Base-by-base conservation (phyloP, 2,888 invertebrate genomes). In the Petrophora chlorosata region DNA sequence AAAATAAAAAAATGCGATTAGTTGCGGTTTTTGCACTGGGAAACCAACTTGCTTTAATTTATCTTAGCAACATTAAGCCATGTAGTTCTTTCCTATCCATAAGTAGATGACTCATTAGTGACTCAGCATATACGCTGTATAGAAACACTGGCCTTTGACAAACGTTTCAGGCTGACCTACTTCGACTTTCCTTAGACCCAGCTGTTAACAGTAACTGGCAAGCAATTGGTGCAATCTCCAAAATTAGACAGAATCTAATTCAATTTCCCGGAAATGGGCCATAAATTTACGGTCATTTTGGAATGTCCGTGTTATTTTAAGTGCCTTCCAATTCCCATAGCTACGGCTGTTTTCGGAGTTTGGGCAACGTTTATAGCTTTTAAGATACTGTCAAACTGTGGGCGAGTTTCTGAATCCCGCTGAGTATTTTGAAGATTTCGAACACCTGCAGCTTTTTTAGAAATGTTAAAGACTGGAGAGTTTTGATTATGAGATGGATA, bases 221-320 rank as follows among this genome's bases (percentile, higher is more conserved):
- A 32, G 52, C 56, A 56, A 54, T 49, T 49, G 57, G 61, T 67
- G 62, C 63, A 63, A 69, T 70, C 67, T 67, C 53, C 62, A 58
- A 65, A 67, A 70, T 73, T 71, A 65, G 71, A 66, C 63, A 59
- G 63, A 59, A 63, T 66, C 65, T 63, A 67, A 71, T 73, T 67
- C 63, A 64, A 65, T 70, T 68, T 56, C 35, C 40, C 43, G 63
- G 70, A 73, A 77, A 82, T 79, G 74, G 79, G 61, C 73, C 62
- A 77, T 81, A 77, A 78, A 80, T 79, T 74, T 70, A 65, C 67
- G 75, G 73, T 68, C 69, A 73, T 73, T 68, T 61, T 54, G 62
- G 70, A 71, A 64, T 67, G 62, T 63, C 63, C 58, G 56, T 56
- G 58, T 56, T 59, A 56, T 53, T 50, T 70, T 69, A 67, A 70